These are phyloP conservation scores for Macrotus californicus DNA, from an alignment of 2,113 vertebrate genomes.

Conservation along the genomic window DNA sequence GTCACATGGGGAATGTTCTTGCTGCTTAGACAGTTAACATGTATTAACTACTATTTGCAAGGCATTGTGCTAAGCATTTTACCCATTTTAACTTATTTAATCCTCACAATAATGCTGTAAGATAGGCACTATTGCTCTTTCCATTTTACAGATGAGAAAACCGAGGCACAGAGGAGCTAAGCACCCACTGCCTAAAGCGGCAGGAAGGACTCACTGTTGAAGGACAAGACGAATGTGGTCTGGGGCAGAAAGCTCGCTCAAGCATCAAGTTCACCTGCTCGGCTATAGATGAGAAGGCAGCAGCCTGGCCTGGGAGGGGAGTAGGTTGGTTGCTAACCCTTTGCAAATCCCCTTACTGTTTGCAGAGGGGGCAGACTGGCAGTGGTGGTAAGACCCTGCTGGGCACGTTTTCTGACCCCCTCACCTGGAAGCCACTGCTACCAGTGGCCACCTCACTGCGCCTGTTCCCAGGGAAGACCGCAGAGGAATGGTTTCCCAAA, in stretches of 20 bases:
- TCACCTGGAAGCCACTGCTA: not conserved
- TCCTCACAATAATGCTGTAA: not conserved
- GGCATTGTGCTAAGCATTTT: not conserved
- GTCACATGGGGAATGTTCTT: too few species aligned
- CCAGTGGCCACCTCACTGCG: not conserved
- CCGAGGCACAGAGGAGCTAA: not conserved
- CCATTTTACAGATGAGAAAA: not conserved
- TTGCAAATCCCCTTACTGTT: not conserved
- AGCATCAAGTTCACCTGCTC: rapidly evolving
- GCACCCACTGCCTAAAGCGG: not conserved
- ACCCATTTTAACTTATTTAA: not conserved
- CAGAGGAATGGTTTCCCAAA: not conserved
- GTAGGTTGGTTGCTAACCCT: not conserved
- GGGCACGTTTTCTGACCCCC: not conserved
- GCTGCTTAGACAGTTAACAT: not conserved
- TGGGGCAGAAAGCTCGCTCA: rapidly evolving
- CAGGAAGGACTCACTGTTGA: not conserved
- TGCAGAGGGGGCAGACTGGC: not conserved
- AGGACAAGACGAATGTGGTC: not conserved
- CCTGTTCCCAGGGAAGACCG: not conserved
- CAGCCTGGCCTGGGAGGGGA: not conserved
- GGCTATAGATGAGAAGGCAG: not conserved
- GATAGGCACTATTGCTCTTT: not conserved
- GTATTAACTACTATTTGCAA: not conserved
- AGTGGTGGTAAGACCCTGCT: not conserved